phyloP scores from a whole-genome alignment of 2,797 vertebrate genomes.

The Phoebastria nigripes region DNA sequence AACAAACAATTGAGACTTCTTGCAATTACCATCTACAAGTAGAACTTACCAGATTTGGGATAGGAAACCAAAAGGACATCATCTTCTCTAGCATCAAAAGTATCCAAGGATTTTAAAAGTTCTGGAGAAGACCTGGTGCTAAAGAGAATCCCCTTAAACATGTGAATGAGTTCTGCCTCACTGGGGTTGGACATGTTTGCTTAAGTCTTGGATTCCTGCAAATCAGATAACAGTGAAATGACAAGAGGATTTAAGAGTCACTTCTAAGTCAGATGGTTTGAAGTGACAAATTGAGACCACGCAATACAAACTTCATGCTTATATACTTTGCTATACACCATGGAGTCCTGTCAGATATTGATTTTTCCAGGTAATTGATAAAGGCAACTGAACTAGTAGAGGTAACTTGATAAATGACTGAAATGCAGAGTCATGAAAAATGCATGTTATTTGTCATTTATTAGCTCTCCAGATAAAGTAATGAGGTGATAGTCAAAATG shows the following conservation, averaged over 20 bases:
- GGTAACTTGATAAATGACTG: conserved; percentile 50
- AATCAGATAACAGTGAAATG: neutral
- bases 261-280: neutral
- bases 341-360: conserved; percentile 1
- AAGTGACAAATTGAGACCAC: neutral
- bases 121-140: conserved; percentile 68
- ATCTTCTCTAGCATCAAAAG: conserved; percentile 74
- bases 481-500: neutral
- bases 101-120: conserved; percentile 68
- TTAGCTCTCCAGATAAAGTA: conserved; percentile 6
- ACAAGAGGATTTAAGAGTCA: neutral
- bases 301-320: conserved; percentile 13
- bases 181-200: conserved; percentile 56
- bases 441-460: neutral
- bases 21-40: neutral
- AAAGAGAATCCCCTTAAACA: conserved; percentile 72
- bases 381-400: conserved; percentile 5
- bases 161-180: conserved; percentile 55
- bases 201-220: neutral
- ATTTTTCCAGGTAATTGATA: conserved; percentile 18
- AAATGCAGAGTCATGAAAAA: neutral
- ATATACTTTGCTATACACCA: conserved; percentile 22
- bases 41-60: conserved; percentile 74
- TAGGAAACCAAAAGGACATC: conserved; percentile 78
- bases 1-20: neutral